Conservation (phyloP, 2,113 vertebrate genomes). For the Dascyllus trimaculatus region DNA sequence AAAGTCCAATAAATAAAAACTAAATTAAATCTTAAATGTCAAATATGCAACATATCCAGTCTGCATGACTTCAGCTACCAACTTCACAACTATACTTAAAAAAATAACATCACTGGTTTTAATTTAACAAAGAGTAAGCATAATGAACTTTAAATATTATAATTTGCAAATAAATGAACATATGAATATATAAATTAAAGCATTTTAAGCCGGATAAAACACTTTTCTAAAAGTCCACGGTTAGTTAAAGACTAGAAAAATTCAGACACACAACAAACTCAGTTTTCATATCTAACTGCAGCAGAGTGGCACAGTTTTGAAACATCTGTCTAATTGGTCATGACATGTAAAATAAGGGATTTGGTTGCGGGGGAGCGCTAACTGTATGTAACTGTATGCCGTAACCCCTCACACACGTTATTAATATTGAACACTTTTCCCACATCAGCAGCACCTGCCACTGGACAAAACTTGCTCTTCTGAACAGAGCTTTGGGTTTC, state of each 20-base stretch:
- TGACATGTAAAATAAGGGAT: slow-evolving; percentile 80
- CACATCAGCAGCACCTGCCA: slow-evolving; percentile 82
- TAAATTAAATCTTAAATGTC: neutral
- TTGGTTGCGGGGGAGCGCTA: slow-evolving; percentile 69
- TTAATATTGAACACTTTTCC: slow-evolving; percentile 83
- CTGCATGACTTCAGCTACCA: neutral
- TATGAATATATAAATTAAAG: neutral
- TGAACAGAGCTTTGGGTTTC: slow-evolving; percentile 72
- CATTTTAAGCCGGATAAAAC: neutral
- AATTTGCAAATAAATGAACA: slow-evolving; percentile 14
- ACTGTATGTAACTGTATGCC: slow-evolving; percentile 78
- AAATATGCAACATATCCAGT: neutral
- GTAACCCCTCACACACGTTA: slow-evolving; percentile 75
- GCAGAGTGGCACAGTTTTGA: slow-evolving; percentile 17
- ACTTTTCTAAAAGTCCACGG: neutral
- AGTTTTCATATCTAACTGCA: slow-evolving; percentile 15
- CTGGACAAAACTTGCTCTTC: slow-evolving; percentile 73
- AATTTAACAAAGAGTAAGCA: neutral
- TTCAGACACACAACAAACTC: slow-evolving; percentile 8
- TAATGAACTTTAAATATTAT: neutral
- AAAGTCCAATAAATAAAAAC: neutral
- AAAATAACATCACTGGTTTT: neutral
- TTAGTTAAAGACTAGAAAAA: neutral
- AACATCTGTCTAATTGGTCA: slow-evolving; percentile 76
- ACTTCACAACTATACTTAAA: neutral